Percentiles rank a stretch among this genome's conserved stretches.
Conservation (phyloP, 1,140 invertebrate species). For the Arctopsyche grandis region DNA sequence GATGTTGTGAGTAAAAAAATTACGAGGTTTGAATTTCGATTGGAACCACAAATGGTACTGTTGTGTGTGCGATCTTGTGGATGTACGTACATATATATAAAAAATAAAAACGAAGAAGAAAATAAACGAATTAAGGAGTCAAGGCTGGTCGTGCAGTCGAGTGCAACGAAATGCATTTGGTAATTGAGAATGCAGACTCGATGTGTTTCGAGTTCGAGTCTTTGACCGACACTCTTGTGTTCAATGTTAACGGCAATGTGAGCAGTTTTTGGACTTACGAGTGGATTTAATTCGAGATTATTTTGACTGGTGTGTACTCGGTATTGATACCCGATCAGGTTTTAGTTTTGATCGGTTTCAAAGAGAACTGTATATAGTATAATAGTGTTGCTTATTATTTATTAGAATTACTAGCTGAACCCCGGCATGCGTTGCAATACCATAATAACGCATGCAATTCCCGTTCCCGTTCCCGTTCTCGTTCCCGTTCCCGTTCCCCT, state of each 20-base stretch:
- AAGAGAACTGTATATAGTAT: neutral
- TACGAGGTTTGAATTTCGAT: neutral
- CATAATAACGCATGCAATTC: no score
- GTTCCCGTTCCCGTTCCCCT: no score
- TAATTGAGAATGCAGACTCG: conserved; percentile 43
- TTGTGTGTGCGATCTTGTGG: neutral
- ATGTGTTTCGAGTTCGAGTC: conserved; percentile 25
- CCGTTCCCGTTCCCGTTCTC: no score
- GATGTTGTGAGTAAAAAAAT: neutral
- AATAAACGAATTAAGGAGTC: conserved; percentile 8
- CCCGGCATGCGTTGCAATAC: no score
- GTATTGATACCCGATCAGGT: neutral
- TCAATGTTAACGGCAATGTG: neutral
- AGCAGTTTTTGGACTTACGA: neutral
- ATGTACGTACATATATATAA: no score
- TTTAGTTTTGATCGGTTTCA: no score
- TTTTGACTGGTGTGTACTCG: no score
- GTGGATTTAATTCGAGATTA: neutral
- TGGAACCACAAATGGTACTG: neutral
- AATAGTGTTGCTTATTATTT: neutral
- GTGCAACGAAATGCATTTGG: conserved; percentile 23
- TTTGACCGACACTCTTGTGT: conserved; percentile 18
- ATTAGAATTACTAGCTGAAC: neutral
- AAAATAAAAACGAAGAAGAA: neutral
- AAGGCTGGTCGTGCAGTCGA: conserved; percentile 6